These are phyloP conservation scores for Harpagoxenus sublaevis DNA, from an alignment of 2,888 invertebrate genomes.

Conservation along the genomic window DNA sequence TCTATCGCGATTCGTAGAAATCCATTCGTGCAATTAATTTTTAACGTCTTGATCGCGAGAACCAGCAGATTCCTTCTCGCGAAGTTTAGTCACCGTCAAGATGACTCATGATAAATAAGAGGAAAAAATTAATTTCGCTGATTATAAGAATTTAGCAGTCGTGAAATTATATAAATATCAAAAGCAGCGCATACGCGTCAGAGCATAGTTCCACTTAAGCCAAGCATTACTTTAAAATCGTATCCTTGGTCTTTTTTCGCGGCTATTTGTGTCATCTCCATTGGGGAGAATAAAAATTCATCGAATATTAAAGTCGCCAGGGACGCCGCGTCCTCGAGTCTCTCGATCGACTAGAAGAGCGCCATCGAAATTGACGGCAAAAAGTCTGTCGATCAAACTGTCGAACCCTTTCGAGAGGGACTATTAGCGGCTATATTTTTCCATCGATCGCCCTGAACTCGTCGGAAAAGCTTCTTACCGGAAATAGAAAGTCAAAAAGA, in stretches of 20 bases:
- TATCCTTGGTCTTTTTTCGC: constrained; percentile 8
- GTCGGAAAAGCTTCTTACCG: constrained; percentile 44
- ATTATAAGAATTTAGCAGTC: neutral
- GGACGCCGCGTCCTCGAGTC: constrained; percentile 36
- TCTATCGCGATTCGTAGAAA: constrained; percentile 53
- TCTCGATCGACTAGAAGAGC: constrained; percentile 44
- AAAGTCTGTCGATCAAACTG: constrained; percentile 55
- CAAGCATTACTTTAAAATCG: constrained; percentile 12
- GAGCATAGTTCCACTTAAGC: constrained; percentile 10
- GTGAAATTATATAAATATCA: constrained; percentile 7
- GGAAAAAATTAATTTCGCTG: neutral
- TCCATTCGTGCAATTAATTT: constrained; percentile 23
- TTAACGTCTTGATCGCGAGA: constrained; percentile 27
- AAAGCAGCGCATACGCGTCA: neutral
- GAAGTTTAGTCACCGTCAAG: constrained; percentile 55
- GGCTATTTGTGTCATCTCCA: constrained; percentile 18
- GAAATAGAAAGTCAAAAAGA: constrained; percentile 56
- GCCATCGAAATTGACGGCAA: constrained; percentile 58
- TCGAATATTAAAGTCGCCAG: constrained; percentile 45
- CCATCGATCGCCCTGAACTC: constrained; percentile 37
- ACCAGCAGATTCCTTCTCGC: constrained; percentile 36
- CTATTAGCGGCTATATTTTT: constrained; percentile 62
- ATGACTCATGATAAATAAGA: constrained; percentile 45
- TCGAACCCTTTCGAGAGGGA: constrained; percentile 48
- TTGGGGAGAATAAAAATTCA: constrained; percentile 43